Evolutionary conservation across 2,888 invertebrate genomes (phyloP), one percentile per base, ranked within the genome.

Genomic region (Drosophila merina): DNA sequence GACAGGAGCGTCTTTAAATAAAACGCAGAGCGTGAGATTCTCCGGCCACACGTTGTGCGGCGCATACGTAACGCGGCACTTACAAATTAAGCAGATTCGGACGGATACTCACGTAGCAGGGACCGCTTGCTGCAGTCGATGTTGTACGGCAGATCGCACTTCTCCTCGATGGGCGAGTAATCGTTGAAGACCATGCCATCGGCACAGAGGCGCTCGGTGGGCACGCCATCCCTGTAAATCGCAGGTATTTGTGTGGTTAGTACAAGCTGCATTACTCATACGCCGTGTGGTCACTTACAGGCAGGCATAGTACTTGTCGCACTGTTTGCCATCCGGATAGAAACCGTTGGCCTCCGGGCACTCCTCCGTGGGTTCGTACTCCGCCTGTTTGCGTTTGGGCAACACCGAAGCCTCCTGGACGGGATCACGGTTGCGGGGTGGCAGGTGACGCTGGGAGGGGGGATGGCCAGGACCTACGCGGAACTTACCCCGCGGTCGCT

Each of bases 141-240:
- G 86, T 96, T 96, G 91, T 96, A 96, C 0, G 97, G 97, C 74
- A 97, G 92, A 91, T 97, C 97, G 84, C 97, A 97, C 89, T 97
- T 97, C 91, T 97, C 97, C 62, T 96, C 95, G 64, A 94, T 94
- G 1, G 94, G 93, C 77, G 95, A 95, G 92, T 94, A 97, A 92
- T 97, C 97, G 82, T 97, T 97, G 93, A 97, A 97, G 54, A 97
- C 97, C 93, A 97, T 95, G 25, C 97, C 97, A 89, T 97, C 97
- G 0, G 96, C 96, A 77, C 97, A 97, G 3, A 97, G 93, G 89
- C 95, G 96, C 88, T 96, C 96, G 1, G 94, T 95, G 57, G 95
- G 94, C 78, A 93, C 93, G 26, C 96, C 96, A 68, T 95, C 94
- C 58, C 94, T 94, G 92, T 40, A 92, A 92, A 57, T 74, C 48